These are phyloP conservation scores for Pontoporia blainvillei DNA, from an alignment of 2,113 vertebrate species.

Conservation along the genomic window DNA sequence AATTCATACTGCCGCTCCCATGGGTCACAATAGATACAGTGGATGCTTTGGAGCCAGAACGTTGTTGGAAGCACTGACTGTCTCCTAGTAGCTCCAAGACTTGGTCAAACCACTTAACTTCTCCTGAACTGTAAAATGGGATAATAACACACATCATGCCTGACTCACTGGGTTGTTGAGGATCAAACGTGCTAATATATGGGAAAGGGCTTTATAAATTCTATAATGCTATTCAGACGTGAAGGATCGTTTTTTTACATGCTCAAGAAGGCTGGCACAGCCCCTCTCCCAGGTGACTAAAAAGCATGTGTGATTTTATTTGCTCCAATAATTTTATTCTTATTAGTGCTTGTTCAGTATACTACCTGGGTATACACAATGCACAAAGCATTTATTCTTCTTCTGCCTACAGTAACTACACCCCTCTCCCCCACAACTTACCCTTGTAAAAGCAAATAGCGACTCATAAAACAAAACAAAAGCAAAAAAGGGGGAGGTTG, in stretches of 20 bases:
- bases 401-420: slow-evolving; percentile 52
- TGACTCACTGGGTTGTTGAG: background rate
- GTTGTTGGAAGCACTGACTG: background rate
- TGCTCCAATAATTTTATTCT: slow-evolving; percentile 73
- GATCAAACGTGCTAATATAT: slow-evolving; percentile 55
- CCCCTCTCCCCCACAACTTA: slow-evolving; percentile 22
- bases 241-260: slow-evolving; percentile 66
- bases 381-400: slow-evolving; percentile 75
- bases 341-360: slow-evolving; percentile 69
- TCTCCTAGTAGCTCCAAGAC: background rate
- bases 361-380: slow-evolving; percentile 59
- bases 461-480: slow-evolving; percentile 68
- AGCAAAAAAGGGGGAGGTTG: background rate
- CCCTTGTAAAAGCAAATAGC: slow-evolving; percentile 72
- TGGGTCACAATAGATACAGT: accelerated
- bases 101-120: background rate
- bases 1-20: accelerated
- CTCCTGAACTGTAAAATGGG: slow-evolving; percentile 42
- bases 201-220: slow-evolving; percentile 58
- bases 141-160: slow-evolving; percentile 11
- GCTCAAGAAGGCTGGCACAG: slow-evolving; percentile 46
- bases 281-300: slow-evolving; percentile 68
- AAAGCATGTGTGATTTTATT: slow-evolving; percentile 74
- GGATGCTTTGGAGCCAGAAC: background rate
- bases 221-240: slow-evolving; percentile 66